phyloP scores from a whole-genome alignment of 2,797 vertebrate species.

The Anisognathus igniventris region DNA sequence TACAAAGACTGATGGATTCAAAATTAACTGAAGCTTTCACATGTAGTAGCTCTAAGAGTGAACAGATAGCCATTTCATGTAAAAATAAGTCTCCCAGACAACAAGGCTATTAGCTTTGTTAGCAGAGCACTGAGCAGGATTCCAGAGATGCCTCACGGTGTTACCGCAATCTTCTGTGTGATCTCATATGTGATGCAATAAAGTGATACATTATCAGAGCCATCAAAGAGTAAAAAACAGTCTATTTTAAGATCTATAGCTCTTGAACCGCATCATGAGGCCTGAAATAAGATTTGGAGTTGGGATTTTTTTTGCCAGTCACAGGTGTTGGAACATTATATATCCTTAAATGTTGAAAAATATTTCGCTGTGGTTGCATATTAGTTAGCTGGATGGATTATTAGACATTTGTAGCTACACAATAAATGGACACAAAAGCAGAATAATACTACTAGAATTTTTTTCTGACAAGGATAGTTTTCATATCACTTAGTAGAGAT shows the following conservation, averaged over 20 bases:
- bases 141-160: not conserved
- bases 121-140: not conserved
- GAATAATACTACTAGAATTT: not conserved
- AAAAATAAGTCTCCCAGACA: not conserved
- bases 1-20: not conserved
- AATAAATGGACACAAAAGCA: not conserved
- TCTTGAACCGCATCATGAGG: not conserved
- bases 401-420: not conserved
- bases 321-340: not conserved
- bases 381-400: not conserved
- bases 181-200: not conserved
- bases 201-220: not conserved
- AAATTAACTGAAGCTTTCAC: not conserved
- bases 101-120: not conserved
- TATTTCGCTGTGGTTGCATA: not conserved
- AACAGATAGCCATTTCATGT: not conserved
- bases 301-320: accelerated
- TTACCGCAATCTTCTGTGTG: not conserved
- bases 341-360: not conserved
- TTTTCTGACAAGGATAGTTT: not conserved
- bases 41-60: not conserved
- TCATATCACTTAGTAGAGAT: not conserved
- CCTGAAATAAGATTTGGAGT: not conserved
- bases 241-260: not conserved
- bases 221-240: not conserved